phyloP scores from a whole-genome alignment of 2,888 invertebrate species.

The Biston betularia region DNA sequence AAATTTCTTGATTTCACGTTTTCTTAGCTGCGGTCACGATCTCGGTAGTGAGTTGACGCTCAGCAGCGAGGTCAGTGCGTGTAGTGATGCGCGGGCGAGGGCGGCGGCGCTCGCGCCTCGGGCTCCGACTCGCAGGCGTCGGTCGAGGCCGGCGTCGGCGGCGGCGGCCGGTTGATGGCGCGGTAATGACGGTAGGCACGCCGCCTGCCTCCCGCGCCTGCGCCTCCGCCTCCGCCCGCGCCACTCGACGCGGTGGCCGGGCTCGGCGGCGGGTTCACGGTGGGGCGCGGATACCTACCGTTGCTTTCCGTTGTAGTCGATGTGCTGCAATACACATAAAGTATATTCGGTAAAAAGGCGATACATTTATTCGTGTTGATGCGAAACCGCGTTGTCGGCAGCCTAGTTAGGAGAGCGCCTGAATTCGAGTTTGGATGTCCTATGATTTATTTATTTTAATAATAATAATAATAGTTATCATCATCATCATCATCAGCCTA shows the following conservation, averaged over 20 bases:
- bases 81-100: slow-evolving; percentile 90
- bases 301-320: slow-evolving; percentile 84
- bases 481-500: no score
- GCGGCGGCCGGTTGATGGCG: slow-evolving; percentile 95
- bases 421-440: no score
- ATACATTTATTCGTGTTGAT: no score
- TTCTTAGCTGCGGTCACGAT: no score
- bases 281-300: slow-evolving; percentile 92
- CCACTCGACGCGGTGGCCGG: slow-evolving; percentile 90
- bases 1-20: no score
- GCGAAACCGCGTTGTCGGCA: no score
- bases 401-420: no score
- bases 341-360: no score
- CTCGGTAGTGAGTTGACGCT: not conserved
- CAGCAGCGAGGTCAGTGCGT: slow-evolving; percentile 33
- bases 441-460: no score
- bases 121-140: slow-evolving; percentile 95
- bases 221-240: slow-evolving; percentile 88
- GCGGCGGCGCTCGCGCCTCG: slow-evolving; percentile 93
- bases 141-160: slow-evolving; percentile 97
- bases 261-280: slow-evolving; percentile 96
- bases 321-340: slow-evolving; percentile 67
- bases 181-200: slow-evolving; percentile 92
- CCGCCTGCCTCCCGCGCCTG: slow-evolving; percentile 90
- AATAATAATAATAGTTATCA: no score